phyloP scores from a whole-genome alignment of 2,797 vertebrate genomes.

The Mormyrus hasselquistii region DNA sequence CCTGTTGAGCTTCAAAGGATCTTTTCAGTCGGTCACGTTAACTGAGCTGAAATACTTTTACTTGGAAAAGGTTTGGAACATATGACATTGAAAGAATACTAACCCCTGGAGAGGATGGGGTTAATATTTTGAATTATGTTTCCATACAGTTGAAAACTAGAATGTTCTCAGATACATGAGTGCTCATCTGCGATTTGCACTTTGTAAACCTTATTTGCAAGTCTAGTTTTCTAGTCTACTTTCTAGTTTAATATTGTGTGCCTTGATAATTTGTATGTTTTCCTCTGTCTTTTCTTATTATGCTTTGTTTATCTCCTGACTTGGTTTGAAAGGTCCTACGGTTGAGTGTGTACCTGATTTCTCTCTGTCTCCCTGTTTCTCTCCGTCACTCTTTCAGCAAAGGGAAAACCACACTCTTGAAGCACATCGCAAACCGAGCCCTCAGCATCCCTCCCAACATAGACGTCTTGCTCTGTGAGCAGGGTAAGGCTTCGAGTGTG shows the following conservation, averaged over 20 bases:
- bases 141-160: neutral
- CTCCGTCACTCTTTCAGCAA: constrained; percentile 58
- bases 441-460: constrained; percentile 91
- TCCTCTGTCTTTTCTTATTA: neutral
- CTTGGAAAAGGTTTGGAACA: neutral
- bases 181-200: neutral
- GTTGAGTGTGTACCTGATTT: neutral
- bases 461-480: constrained; percentile 85
- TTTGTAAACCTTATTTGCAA: neutral
- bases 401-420: constrained; percentile 88
- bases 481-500: constrained; percentile 60
- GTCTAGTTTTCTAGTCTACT: neutral
- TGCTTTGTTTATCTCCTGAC: neutral
- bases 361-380: neutral
- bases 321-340: neutral
- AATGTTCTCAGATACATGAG: neutral
- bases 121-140: neutral
- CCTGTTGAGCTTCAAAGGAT: neutral
- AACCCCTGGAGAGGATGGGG: neutral
- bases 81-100: neutral
- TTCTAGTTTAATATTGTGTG: neutral
- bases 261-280: neutral
- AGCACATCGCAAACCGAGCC: constrained; percentile 84
- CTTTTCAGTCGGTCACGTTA: neutral
- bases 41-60: neutral